A percentile compares a stretch with the other conserved stretches of the same genome.
These are phyloP conservation scores for Polietes domitor DNA, from an alignment of 2,888 invertebrate genomes.

Conservation along the genomic window DNA sequence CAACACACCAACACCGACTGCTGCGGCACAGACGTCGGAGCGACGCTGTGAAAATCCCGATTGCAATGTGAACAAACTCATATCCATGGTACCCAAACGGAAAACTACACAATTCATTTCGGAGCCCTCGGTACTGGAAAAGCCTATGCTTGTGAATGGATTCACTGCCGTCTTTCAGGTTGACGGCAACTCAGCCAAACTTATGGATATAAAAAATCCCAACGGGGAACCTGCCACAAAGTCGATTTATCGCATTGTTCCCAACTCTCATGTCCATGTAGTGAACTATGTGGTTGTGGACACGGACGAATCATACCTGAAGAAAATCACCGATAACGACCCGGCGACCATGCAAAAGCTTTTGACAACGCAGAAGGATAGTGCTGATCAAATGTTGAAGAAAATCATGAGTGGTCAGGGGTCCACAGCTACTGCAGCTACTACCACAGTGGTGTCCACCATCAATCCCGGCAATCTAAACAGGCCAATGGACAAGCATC, in stretches of 20 bases:
- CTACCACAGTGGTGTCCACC: conserved; percentile 58
- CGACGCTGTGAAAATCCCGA: conserved; percentile 72
- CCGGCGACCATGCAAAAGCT: conserved; percentile 76
- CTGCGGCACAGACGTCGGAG: conserved; percentile 57
- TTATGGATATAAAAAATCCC: conserved; percentile 73
- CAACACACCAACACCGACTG: not conserved
- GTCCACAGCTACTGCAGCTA: conserved; percentile 60
- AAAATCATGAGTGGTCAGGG: conserved; percentile 75
- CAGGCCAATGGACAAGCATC: not conserved
- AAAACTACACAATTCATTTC: conserved; percentile 76
- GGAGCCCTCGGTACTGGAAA: conserved; percentile 73
- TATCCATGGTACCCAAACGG: conserved; percentile 75
- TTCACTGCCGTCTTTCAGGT: conserved; percentile 79
- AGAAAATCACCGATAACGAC: conserved; percentile 76
- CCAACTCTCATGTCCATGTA: conserved; percentile 79
- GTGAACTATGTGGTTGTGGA: conserved; percentile 79
- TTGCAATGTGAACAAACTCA: conserved; percentile 72
- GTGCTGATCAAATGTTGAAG: conserved; percentile 76
- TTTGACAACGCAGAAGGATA: conserved; percentile 76
- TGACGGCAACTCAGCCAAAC: conserved; percentile 73
- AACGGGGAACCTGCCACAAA: conserved; percentile 61
- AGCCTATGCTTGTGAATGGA: conserved; percentile 77
- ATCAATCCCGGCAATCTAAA: conserved; percentile 12
- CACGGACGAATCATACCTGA: conserved; percentile 75
- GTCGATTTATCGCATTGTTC: conserved; percentile 77